Evolutionary conservation across 2,113 vertebrate genomes (phyloP).

Genomic region (Pica pica): DNA sequence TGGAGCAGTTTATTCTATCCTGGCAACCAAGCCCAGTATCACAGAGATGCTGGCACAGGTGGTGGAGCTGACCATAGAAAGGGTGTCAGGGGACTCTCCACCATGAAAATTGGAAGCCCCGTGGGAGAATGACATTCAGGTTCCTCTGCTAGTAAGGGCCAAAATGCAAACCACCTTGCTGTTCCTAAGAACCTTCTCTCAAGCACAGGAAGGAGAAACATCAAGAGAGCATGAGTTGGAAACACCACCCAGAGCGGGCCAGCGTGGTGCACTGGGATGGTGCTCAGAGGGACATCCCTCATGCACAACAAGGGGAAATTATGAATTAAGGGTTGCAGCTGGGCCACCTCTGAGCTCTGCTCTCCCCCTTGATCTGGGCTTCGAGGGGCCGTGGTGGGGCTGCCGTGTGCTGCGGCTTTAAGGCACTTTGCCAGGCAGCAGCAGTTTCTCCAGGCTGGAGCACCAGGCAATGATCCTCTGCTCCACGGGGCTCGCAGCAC

Average conservation of each 20-base stretch:
- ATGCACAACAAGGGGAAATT: accelerated
- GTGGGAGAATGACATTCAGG: accelerated
- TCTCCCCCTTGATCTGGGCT: accelerated
- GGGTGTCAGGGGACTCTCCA: background rate
- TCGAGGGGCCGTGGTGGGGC: accelerated
- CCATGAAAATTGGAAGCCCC: background rate
- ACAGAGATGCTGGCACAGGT: background rate
- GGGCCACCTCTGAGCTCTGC: background rate
- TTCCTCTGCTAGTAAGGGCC: background rate
- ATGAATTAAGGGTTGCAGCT: background rate
- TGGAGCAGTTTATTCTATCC: background rate
- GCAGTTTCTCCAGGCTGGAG: background rate
- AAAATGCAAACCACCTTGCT: background rate
- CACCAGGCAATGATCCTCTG: background rate
- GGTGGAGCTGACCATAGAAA: background rate
- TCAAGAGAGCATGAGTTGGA: accelerated
- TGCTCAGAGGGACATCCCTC: background rate
- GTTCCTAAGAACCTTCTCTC: accelerated
- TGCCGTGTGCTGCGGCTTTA: background rate
- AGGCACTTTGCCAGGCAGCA: background rate
- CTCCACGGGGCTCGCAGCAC: background rate
- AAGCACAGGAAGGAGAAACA: background rate
- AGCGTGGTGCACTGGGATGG: accelerated
- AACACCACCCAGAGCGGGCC: accelerated
- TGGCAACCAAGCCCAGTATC: background rate